A percentile compares a stretch with the other conserved stretches of the same genome.
Conservation (phyloP, 2,888 invertebrate genomes). For the Stomorhina lunata region DNA sequence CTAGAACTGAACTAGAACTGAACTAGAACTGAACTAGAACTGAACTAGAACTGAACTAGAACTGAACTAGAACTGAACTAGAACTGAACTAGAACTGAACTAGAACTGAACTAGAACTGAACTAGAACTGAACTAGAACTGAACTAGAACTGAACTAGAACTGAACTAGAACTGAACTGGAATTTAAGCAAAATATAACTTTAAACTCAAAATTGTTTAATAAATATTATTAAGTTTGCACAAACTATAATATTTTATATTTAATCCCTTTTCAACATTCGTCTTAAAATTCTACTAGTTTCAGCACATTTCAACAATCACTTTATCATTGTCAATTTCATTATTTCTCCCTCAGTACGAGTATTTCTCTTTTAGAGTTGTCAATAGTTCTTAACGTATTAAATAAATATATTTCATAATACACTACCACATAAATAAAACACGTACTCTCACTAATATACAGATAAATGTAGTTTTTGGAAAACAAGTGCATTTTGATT, state of each 20-base stretch:
- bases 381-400: constrained; percentile 48
- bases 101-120: no score
- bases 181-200: no score
- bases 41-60: no score
- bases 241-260: background rate
- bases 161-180: no score
- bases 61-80: no score
- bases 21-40: no score
- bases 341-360: no score
- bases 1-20: no score
- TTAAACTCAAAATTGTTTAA: no score
- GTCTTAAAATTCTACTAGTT: background rate
- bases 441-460: background rate
- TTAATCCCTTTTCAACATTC: background rate
- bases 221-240: background rate
- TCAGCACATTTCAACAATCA: constrained; percentile 43
- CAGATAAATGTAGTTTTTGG: background rate
- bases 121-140: no score
- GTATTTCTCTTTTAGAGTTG: constrained; percentile 2
- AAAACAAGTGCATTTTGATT: constrained; percentile 18
- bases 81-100: no score
- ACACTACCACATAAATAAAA: background rate
- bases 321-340: constrained; percentile 55
- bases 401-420: constrained; percentile 45
- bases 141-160: no score